Evolutionary conservation across 2,888 invertebrate genomes (phyloP).

Genomic region (Seira musarum): DNA sequence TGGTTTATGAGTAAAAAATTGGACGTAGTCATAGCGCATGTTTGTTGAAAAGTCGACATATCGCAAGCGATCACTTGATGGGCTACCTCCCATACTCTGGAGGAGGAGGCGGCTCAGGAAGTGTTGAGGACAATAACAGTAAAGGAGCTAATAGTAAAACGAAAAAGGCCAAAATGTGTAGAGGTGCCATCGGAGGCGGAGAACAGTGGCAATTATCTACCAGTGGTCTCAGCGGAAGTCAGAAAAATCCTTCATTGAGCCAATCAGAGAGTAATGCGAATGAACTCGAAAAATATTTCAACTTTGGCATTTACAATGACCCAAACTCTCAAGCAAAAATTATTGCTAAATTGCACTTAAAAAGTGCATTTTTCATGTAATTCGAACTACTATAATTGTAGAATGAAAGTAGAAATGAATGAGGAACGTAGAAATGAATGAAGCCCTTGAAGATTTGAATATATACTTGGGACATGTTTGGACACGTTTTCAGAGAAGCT

Average conservation of each 20-base stretch:
- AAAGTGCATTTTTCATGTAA: too few species aligned
- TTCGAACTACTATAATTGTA: too few species aligned
- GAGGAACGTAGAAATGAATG: too few species aligned
- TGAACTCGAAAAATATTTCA: constrained; percentile 90
- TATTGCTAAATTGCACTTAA: too few species aligned
- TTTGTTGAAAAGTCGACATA: constrained; percentile 28
- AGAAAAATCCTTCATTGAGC: constrained; percentile 44
- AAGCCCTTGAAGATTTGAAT: too few species aligned
- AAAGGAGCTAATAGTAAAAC: constrained; percentile 19
- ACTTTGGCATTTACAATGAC: constrained; percentile 79
- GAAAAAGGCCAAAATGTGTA: constrained; percentile 33
- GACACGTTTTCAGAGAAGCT: too few species aligned
- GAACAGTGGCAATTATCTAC: constrained; percentile 64
- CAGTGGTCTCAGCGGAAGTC: constrained; percentile 47
- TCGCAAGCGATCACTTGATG: neutral
- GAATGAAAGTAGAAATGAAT: too few species aligned
- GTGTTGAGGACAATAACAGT: neutral
- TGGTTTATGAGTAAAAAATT: constrained; percentile 31
- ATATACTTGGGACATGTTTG: too few species aligned
- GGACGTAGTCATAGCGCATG: constrained; percentile 34
- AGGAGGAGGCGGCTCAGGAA: constrained; percentile 22
- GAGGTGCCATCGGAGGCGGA: constrained; percentile 74
- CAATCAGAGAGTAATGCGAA: constrained; percentile 62
- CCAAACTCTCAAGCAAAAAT: constrained; percentile 56
- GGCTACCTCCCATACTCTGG: constrained; percentile 27